Base-by-base conservation (phyloP, 2,113 vertebrate genomes). In the Aphelocoma coerulescens region DNA sequence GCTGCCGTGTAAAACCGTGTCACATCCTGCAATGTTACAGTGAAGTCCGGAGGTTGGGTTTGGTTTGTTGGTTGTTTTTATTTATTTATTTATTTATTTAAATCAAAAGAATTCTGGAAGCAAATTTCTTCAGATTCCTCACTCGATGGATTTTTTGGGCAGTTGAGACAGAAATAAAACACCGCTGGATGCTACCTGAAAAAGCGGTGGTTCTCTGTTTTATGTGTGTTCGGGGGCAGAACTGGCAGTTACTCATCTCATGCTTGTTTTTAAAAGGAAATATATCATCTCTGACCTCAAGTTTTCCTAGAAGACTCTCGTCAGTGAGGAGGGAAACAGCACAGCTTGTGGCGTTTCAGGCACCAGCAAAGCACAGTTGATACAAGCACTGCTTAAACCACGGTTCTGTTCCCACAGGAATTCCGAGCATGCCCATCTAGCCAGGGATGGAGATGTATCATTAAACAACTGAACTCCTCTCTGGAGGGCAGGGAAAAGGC, bases 1-100 rank as follows among this genome's bases (percentile, higher is more conserved):
- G 35, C 44, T 66, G 59, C 55, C 27, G 0, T 8, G 16, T 52
- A 44, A 73, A 84, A 55, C 51, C 0, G 0, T 24, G 54, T 46
- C 6, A 0, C 30, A 41, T 15, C 28, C 58, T 66, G n/a, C 17
- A 32, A 18, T 4, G 28, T 27, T 13, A 16, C 32, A 49, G 35
- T 41, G 24, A 69, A 76, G 16, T 16, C 32, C 52, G 26, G 19
- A 21, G 19, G 6, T 3, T 52, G 27, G 4, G 21, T 9, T 49
- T 35, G 23, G 35, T 48, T 48, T 19, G 66, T 14, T 43, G 27
- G 8, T 27, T 46, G 28, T 41, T 23, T 55, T 39, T 22, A 46
- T 41, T 65, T 9, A 23, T 16, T 48, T 33, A 43, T 58, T 23
- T 6, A 3, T 6, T 41, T 30, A 66, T 20, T 61, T 14, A 39